phyloP scores from a whole-genome alignment of 1,140 invertebrate genomes.

The Batillaria attramentaria region DNA sequence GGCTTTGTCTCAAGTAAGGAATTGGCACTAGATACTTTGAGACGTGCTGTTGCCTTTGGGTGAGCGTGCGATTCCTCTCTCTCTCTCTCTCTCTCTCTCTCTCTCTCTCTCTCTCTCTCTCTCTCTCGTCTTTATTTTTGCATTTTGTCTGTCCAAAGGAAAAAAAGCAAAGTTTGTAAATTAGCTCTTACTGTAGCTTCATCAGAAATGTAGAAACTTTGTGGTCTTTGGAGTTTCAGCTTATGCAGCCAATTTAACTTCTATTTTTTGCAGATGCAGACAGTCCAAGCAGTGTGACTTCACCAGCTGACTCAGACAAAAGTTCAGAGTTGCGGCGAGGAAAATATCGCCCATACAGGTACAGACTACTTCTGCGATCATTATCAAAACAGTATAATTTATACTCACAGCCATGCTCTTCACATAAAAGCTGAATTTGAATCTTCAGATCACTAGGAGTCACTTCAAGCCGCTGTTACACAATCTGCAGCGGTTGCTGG shows the following conservation, averaged over 20 bases:
- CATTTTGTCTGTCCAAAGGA: not conserved
- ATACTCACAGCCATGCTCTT: not conserved
- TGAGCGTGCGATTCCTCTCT: too few species aligned
- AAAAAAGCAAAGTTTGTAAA: not conserved
- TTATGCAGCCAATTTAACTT: too few species aligned
- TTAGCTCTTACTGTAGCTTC: not conserved
- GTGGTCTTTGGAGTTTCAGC: not conserved
- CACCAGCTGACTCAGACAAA: slow-evolving; percentile 49
- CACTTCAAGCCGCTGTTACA: too few species aligned
- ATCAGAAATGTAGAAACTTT: not conserved
- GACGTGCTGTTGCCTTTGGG: too few species aligned
- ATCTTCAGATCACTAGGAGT: too few species aligned
- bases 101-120: too few species aligned
- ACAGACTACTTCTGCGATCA: not conserved
- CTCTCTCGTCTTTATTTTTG: too few species aligned
- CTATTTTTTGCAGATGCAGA: slow-evolving; percentile 18
- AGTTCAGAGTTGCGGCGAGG: slow-evolving; percentile 41
- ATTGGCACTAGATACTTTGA: too few species aligned
- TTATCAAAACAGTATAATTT: not conserved
- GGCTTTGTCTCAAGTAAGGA: too few species aligned
- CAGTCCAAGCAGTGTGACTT: slow-evolving; percentile 32
- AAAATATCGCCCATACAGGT: slow-evolving; percentile 57
- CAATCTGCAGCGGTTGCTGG: too few species aligned
- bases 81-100: too few species aligned
- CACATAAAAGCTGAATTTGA: too few species aligned